Percentiles rank a stretch among this genome's conserved stretches.
phyloP scores from a whole-genome alignment of 2,113 vertebrate species.

The Orycteropus afer region DNA sequence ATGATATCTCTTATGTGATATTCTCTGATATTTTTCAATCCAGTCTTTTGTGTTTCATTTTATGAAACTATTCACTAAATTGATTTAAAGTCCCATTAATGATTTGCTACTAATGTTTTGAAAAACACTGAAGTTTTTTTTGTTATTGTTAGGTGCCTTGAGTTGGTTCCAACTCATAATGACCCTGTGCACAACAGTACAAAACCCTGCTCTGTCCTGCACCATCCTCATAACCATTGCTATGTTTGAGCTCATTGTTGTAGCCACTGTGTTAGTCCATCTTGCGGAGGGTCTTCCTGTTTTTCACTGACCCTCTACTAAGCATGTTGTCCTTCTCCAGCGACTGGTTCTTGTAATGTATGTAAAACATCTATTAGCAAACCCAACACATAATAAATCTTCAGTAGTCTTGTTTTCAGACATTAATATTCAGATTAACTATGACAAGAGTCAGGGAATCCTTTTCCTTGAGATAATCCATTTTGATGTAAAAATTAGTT shows the following conservation, averaged over 20 bases:
- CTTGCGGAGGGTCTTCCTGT: too few species aligned
- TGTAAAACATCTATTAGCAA: neutral
- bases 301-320: too few species aligned
- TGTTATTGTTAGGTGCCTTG: too few species aligned
- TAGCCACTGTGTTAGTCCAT: too few species aligned
- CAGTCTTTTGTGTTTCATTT: neutral
- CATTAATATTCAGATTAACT: neutral
- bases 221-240: too few species aligned
- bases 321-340: too few species aligned
- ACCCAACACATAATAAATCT: neutral
- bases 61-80: neutral
- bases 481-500: neutral
- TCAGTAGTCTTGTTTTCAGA: neutral
- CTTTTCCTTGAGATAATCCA: neutral
- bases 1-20: neutral
- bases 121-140: neutral
- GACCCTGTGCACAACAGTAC: too few species aligned
- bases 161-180: too few species aligned
- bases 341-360: too few species aligned
- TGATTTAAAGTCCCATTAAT: neutral
- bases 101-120: neutral
- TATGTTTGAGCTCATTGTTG: too few species aligned
- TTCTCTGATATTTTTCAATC: neutral
- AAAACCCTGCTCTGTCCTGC: too few species aligned
- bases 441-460: neutral